Percentiles rank a stretch among this genome's conserved stretches.
phyloP scores from a whole-genome alignment of 2,113 vertebrate genomes.

The Forbesichthys papilliferus region DNA sequence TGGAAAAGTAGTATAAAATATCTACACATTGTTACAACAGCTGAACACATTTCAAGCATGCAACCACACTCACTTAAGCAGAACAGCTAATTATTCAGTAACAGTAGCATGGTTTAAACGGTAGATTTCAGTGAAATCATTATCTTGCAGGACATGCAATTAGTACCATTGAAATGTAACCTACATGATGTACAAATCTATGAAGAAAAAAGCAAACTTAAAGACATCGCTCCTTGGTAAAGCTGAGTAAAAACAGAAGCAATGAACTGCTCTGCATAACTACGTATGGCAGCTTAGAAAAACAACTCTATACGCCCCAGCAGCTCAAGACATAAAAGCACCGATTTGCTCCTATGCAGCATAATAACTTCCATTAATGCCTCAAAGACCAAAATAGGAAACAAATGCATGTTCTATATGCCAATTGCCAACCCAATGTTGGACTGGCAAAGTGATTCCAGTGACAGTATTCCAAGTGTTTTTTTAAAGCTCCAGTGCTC shows the following conservation, averaged over 20 bases:
- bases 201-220: neutral
- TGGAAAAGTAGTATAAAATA: too few relatives aligned
- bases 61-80: conserved; percentile 32
- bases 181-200: neutral
- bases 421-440: too few relatives aligned
- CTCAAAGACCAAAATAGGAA: conserved; percentile 56
- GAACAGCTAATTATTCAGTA: neutral
- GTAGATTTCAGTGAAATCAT: conserved; percentile 1
- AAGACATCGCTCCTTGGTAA: neutral
- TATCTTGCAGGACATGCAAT: neutral
- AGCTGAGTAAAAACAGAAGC: neutral
- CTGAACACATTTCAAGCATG: conserved; percentile 59
- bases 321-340: conserved; percentile 10
- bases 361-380: conserved; percentile 37
- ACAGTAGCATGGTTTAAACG: conserved; percentile 2
- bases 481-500: conserved; percentile 60
- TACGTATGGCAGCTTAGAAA: neutral
- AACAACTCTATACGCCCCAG: conserved; percentile 19
- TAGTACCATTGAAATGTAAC: neutral
- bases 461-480: conserved; percentile 8
- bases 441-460: neutral
- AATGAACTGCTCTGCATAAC: neutral
- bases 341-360: conserved; percentile 25
- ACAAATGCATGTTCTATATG: conserved; percentile 1
- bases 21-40: too few relatives aligned